These are phyloP conservation scores for Pluvialis apricaria DNA, from an alignment of 2,113 vertebrate genomes.

Conservation along the genomic window DNA sequence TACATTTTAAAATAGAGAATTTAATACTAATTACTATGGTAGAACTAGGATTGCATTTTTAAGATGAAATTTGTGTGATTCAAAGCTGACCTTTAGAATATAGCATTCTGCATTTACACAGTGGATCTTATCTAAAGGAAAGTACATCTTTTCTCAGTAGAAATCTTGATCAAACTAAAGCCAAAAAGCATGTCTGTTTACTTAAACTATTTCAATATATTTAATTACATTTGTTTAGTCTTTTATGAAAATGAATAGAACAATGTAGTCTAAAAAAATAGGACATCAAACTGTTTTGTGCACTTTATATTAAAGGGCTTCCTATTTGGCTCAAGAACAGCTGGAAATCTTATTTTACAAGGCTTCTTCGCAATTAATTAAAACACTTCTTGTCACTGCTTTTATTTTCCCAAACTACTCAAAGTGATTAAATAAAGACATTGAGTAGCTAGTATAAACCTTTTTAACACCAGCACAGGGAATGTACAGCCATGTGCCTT, in stretches of 20 bases:
- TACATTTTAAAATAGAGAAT: not conserved
- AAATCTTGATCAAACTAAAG: not conserved
- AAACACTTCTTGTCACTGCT: not conserved
- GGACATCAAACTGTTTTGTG: not conserved
- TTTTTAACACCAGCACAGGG: not conserved
- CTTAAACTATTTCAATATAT: not conserved
- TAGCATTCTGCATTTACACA: not conserved
- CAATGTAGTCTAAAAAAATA: not conserved
- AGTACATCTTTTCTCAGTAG: not conserved
- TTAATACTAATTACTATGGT: not conserved
- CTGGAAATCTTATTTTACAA: not conserved
- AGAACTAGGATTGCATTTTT: not conserved
- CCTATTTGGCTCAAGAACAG: slow-evolving; percentile 16
- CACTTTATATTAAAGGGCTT: not conserved
- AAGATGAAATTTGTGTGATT: not conserved
- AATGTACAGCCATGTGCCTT: not conserved
- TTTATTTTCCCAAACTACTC: not conserved
- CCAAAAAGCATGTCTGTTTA: not conserved
- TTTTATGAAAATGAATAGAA: not conserved
- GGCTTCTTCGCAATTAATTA: not conserved
- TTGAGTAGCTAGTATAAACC: not conserved
- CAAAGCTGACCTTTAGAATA: slow-evolving; percentile 5
- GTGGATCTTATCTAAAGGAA: not conserved
- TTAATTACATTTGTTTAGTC: slow-evolving; percentile 10
- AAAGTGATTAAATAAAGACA: not conserved